Base-by-base conservation (phyloP, 2,888 invertebrate species). In the Drosophila macrothrix region DNA sequence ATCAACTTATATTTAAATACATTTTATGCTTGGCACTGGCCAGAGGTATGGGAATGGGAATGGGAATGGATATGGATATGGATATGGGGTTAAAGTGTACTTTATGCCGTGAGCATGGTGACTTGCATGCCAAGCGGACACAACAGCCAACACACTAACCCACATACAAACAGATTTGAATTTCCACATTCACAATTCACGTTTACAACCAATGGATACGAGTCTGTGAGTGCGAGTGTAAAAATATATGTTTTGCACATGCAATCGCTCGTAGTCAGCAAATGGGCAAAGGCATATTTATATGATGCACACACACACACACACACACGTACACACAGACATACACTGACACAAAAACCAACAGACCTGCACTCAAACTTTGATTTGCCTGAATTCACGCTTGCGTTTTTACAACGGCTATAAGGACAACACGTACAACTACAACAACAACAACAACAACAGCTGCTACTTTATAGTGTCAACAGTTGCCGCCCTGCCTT, bases 211-310 rank as follows among this genome's bases (percentile, higher is more conserved):
- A 87, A 80, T 82, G 78, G 73, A 75, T 72, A 31, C 31, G 14
- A 39, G 54, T 35, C 25, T 7, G 35, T n/a, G 14, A 28, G 50
- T 25, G 54, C 1, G 62, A 2, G 56, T 53, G 60, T 49, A 64
- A 46, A 67, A 66, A 65, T 39, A n/a, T 39, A 55, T 37, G 25
- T 35, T 80, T 68, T 78, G 66, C 80, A 73, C 84, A 82, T 86
- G 84, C 84, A 69, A 76, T 67, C 53, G 61, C 60, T 65, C 59
- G 43, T 46, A 61, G 68, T 56, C 43, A 55, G 76, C 31, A 80
- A 79, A 79, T 74, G 81, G 75, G 66, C 41, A 79, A 85, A 85
- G 84, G 79, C 83, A 85, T 87, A 84, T 86, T 84, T 86, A 84
- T 84, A 69, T 69, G 73, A 56, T 75, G 49, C 60, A 25, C 49